Conservation (phyloP, 2,113 vertebrate species). For the Hydrolagus affinis region DNA sequence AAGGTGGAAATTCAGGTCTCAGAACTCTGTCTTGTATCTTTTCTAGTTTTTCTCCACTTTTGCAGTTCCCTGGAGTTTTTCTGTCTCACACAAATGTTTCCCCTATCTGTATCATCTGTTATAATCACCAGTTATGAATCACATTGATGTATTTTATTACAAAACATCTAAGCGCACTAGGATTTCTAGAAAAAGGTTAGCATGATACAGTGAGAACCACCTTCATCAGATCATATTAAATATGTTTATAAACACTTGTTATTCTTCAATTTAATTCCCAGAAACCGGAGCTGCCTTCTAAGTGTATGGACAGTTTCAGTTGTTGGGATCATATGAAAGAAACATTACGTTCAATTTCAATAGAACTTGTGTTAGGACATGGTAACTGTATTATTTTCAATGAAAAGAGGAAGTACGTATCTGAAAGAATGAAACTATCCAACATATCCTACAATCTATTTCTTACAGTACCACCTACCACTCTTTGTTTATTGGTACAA, state of each 20-base stretch:
- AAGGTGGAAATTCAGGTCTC: too few species aligned
- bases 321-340: slow-evolving; percentile 26
- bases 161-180: background rate
- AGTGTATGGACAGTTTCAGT: slow-evolving; percentile 5
- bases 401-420: slow-evolving; percentile 20
- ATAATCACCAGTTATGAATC: background rate
- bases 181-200: background rate
- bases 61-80: too few species aligned
- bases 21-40: too few species aligned
- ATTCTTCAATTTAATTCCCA: slow-evolving; percentile 30
- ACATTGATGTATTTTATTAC: background rate
- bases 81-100: too few species aligned
- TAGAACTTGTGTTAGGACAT: slow-evolving; percentile 10
- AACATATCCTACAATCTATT: slow-evolving; percentile 17
- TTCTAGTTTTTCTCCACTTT: too few species aligned
- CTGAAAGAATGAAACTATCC: slow-evolving; percentile 27
- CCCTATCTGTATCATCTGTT: too few species aligned
- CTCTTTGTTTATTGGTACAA: slow-evolving; percentile 16
- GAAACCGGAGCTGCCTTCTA: slow-evolving; percentile 21
- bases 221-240: slow-evolving; percentile 31
- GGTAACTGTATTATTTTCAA: slow-evolving; percentile 23
- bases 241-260: slow-evolving; percentile 30
- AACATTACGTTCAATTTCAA: slow-evolving; percentile 26
- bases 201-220: slow-evolving; percentile 25
- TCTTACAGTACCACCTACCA: slow-evolving; percentile 23